Percentiles rank a stretch among this genome's conserved stretches.
phyloP scores from a whole-genome alignment of 2,888 invertebrate species.

The Syrista parreyssii region DNA sequence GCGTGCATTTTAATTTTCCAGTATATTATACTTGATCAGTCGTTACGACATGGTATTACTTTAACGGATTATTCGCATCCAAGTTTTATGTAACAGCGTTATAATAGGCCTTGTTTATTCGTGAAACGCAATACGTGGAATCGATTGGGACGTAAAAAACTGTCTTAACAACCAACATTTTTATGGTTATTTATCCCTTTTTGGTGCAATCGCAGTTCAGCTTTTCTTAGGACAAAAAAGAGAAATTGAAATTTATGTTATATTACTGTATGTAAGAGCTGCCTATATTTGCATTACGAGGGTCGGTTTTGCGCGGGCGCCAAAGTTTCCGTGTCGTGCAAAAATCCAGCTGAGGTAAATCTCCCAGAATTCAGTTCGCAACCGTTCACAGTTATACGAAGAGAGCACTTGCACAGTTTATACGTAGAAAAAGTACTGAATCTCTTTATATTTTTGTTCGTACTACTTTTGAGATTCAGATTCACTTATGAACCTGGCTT shows the following conservation, averaged over 20 bases:
- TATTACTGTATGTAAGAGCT: neutral
- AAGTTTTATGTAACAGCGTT: neutral
- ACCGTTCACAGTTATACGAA: neutral
- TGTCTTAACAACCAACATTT: neutral
- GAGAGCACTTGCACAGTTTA: neutral
- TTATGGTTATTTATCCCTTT: neutral
- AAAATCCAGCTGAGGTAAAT: neutral
- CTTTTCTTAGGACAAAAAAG: neutral
- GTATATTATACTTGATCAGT: neutral
- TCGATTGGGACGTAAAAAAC: neutral
- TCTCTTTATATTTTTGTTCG: neutral
- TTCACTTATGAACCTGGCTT: neutral
- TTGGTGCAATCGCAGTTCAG: neutral
- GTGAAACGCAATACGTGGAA: neutral
- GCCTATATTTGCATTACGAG: neutral
- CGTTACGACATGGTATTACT: neutral
- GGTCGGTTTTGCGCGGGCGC: constrained; percentile 27
- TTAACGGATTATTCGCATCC: neutral
- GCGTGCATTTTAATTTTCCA: neutral
- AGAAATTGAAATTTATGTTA: too few relatives aligned
- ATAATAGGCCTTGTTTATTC: neutral
- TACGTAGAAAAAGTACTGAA: neutral
- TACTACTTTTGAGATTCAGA: neutral
- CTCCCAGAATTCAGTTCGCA: neutral
- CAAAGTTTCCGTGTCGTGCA: neutral